phyloP scores from a whole-genome alignment of 64 coral and sea anemone species.

The Stichodactyla mertensii region DNA sequence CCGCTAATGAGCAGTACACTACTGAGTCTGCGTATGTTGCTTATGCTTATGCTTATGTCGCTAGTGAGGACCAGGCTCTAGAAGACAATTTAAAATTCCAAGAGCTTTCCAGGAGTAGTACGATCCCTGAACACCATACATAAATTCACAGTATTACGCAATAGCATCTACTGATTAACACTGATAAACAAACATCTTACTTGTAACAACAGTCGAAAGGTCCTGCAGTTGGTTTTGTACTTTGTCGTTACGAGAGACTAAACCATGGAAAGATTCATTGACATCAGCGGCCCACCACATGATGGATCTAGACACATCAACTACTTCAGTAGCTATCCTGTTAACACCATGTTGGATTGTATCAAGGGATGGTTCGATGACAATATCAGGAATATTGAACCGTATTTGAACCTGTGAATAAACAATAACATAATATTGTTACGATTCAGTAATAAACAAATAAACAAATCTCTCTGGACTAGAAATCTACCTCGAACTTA shows the following conservation, averaged over 20 bases:
- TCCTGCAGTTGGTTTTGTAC: conserved; percentile 46
- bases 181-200: conserved; percentile 27
- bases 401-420: conserved; percentile 60
- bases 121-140: no score
- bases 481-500: conserved; percentile 33
- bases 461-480: neutral
- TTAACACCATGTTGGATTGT: conserved; percentile 74
- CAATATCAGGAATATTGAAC: conserved; percentile 94
- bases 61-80: no score
- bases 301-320: conserved; percentile 65
- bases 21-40: no score
- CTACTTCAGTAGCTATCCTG: conserved; percentile 49
- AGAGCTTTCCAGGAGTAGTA: no score
- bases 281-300: conserved; percentile 99
- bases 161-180: neutral
- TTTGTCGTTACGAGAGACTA: conserved; percentile 56
- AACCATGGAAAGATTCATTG: conserved; percentile 78
- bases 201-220: conserved; percentile 63
- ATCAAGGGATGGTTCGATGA: conserved; percentile 65
- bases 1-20: no score
- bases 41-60: no score
- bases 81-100: no score
- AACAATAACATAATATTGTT: neutral
- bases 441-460: neutral
- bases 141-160: no score